Percentiles rank a stretch among this genome's conserved stretches.
phyloP scores from a whole-genome alignment of 2,797 vertebrate genomes.

The Sebastes itinus region DNA sequence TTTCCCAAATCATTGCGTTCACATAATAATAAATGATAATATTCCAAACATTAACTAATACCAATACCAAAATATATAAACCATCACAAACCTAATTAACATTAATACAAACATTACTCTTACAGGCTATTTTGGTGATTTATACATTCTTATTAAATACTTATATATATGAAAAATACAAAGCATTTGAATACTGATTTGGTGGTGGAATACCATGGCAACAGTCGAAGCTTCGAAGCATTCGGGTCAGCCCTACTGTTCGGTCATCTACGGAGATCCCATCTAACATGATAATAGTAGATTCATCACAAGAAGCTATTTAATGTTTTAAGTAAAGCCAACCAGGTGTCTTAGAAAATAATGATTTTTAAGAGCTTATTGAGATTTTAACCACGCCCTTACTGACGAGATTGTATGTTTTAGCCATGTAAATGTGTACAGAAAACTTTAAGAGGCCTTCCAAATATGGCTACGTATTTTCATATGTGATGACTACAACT shows the following conservation, averaged over 20 bases:
- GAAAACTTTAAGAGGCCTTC: slow-evolving; percentile 64
- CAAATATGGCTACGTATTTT: slow-evolving; percentile 51
- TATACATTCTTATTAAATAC: no score
- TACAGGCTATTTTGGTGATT: no score
- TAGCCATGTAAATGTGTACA: slow-evolving; percentile 65
- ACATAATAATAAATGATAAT: no score
- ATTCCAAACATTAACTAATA: no score
- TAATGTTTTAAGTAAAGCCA: slow-evolving; percentile 32
- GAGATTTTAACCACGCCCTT: slow-evolving; percentile 53
- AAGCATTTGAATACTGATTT: no score
- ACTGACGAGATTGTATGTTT: slow-evolving; percentile 48
- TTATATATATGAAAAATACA: no score
- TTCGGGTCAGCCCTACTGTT: neutral
- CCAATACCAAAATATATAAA: no score
- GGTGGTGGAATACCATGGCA: no score
- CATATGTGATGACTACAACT: slow-evolving; percentile 43
- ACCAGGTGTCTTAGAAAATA: slow-evolving; percentile 50
- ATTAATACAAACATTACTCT: no score
- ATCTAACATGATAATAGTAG: slow-evolving; percentile 24
- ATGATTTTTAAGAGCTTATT: slow-evolving; percentile 26
- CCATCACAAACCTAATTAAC: no score
- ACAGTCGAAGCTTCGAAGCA: no score
- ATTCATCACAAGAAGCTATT: slow-evolving; percentile 38
- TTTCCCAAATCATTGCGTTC: no score
- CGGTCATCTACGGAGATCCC: slow-evolving; percentile 35